Percentiles rank a stretch among this genome's conserved stretches.
Evolutionary conservation across 1,140 invertebrate genomes (phyloP).

Genomic region (Diorhabda sublineata): DNA sequence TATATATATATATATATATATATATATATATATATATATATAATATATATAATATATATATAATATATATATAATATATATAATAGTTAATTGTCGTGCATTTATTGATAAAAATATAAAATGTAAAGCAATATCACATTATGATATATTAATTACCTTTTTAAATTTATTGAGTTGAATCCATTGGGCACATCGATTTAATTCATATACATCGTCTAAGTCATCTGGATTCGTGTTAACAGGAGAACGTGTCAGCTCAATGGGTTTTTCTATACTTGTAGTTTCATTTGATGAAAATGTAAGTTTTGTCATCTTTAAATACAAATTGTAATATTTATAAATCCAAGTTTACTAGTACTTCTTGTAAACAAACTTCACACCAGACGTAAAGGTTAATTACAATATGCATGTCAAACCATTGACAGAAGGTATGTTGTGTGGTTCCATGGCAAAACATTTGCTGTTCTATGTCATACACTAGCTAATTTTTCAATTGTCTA

Average conservation of each 20-base stretch:
- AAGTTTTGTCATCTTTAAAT: conserved; percentile 31
- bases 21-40: too few relatives aligned
- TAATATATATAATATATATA: too few relatives aligned
- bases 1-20: too few relatives aligned
- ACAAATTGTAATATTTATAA: background rate
- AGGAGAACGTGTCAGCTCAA: conserved; percentile 25
- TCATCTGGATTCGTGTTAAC: conserved; percentile 26
- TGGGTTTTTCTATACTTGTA: conserved; percentile 40
- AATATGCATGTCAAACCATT: too few relatives aligned
- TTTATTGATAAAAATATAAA: conserved; percentile 81
- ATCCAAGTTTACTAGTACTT: background rate
- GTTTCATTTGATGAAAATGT: conserved; percentile 39
- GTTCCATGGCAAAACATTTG: too few relatives aligned
- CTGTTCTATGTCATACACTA: too few relatives aligned
- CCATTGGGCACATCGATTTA: conserved; percentile 59
- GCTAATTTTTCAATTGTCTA: too few relatives aligned
- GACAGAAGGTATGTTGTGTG: too few relatives aligned
- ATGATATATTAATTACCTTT: conserved; percentile 53
- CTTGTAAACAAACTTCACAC: too few relatives aligned
- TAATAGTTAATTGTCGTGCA: conserved; percentile 75
- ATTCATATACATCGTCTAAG: conserved; percentile 38
- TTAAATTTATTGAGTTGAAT: conserved; percentile 59
- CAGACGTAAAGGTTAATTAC: too few relatives aligned
- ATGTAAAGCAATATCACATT: conserved; percentile 11
- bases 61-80: too few relatives aligned